These are phyloP conservation scores for Rotaria magnacalcarata DNA, from an alignment of 2,888 invertebrate species.

Conservation along the genomic window DNA sequence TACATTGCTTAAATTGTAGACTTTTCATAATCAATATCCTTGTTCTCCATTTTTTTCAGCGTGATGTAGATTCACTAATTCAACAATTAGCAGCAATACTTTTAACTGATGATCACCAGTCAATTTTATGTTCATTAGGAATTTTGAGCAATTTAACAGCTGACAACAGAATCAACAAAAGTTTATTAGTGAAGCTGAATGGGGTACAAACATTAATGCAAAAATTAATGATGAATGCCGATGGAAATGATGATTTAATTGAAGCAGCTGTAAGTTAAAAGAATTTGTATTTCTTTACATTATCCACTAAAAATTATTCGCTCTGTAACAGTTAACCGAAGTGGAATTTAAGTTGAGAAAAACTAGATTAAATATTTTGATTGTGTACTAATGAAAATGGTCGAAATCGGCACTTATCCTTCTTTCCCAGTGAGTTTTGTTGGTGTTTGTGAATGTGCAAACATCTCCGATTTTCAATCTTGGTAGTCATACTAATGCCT, in stretches of 20 bases:
- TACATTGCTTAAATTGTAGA: too few species aligned
- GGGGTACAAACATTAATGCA: slow-evolving; percentile 17
- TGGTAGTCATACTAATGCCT: too few species aligned
- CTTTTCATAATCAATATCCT: not conserved
- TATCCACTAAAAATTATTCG: not conserved
- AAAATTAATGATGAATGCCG: not conserved
- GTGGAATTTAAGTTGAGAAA: too few species aligned
- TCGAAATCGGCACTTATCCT: too few species aligned
- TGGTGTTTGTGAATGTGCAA: too few species aligned
- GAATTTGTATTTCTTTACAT: not conserved
- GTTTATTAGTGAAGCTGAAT: slow-evolving; percentile 2
- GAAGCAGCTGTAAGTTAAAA: slow-evolving; percentile 10
- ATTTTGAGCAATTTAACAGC: slow-evolving; percentile 20
- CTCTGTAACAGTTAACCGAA: too few species aligned
- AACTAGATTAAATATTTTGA: too few species aligned
- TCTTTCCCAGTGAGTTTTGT: too few species aligned
- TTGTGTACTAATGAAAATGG: too few species aligned
- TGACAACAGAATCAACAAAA: slow-evolving; percentile 20
- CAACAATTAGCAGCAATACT: not conserved
- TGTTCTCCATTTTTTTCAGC: not conserved
- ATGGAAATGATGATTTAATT: slow-evolving; percentile 6
- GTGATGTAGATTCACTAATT: slow-evolving; percentile 9
- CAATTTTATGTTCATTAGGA: slow-evolving; percentile 1
- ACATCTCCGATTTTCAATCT: too few species aligned
- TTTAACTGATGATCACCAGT: slow-evolving; percentile 13